These are phyloP conservation scores for Apis florea DNA, from an alignment of 1,140 invertebrate genomes.

Conservation along the genomic window DNA sequence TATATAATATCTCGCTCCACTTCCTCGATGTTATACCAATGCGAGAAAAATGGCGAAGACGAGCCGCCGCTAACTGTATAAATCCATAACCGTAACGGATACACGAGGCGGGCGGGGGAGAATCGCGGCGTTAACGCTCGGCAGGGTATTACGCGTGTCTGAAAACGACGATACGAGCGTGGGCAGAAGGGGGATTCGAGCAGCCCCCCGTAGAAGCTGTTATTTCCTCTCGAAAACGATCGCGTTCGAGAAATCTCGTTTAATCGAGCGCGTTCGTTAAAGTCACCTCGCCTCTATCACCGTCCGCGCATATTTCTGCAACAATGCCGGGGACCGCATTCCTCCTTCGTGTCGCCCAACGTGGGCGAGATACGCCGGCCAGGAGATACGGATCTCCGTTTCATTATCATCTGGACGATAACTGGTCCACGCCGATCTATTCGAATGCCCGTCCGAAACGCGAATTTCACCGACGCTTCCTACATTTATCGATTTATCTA, in stretches of 20 bases:
- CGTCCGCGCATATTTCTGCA: conserved; percentile 43
- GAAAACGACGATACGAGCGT: conserved; percentile 48
- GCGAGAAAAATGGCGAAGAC: neutral
- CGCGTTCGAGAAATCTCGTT: conserved; percentile 59
- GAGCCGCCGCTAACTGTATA: neutral
- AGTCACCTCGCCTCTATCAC: conserved; percentile 55
- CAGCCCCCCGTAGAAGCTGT: conserved; percentile 40
- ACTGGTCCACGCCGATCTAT: conserved; percentile 45
- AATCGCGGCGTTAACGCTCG: conserved; percentile 25
- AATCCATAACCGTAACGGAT: conserved; percentile 37
- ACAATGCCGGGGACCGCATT: conserved; percentile 52
- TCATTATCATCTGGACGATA: conserved; percentile 51
- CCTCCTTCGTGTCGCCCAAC: conserved; percentile 24
- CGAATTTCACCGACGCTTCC: no score
- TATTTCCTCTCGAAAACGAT: conserved; percentile 56
- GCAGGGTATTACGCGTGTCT: conserved; percentile 20
- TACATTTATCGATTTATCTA: no score
- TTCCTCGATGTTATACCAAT: no score
- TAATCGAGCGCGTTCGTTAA: conserved; percentile 62
- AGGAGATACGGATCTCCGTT: conserved; percentile 53
- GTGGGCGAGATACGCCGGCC: conserved; percentile 38
- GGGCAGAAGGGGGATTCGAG: conserved; percentile 51
- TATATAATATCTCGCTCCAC: no score
- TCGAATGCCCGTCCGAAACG: neutral
- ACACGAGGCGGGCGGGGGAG: neutral